A percentile compares a stretch with the other conserved stretches of the same genome.
These are phyloP conservation scores for Podilymbus podiceps DNA, from an alignment of 2,113 vertebrate species.

Conservation along the genomic window DNA sequence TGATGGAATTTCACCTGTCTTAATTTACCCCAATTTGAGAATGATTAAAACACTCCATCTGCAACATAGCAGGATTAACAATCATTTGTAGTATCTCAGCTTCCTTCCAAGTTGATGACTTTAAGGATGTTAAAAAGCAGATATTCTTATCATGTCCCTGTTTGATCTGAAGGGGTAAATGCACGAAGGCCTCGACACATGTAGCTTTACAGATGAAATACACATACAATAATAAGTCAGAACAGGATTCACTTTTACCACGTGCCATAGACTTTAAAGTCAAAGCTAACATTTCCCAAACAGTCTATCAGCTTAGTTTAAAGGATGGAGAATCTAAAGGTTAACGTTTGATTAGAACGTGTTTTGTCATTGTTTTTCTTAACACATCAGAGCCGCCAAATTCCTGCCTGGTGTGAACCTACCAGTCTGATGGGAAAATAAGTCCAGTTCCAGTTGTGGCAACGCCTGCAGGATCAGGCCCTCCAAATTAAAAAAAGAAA, in stretches of 20 bases:
- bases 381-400: neutral
- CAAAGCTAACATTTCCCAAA: conserved; percentile 29
- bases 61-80: neutral
- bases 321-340: neutral
- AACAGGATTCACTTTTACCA: conserved; percentile 18
- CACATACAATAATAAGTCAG: neutral
- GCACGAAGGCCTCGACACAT: neutral
- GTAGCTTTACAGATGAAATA: conserved; percentile 29
- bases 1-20: neutral
- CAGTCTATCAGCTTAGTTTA: neutral
- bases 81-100: neutral
- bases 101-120: neutral
- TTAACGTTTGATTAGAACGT: neutral
- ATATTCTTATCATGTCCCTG: neutral
- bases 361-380: neutral
- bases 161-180: neutral
- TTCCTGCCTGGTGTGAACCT: neutral
- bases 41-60: neutral
- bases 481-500: conserved; percentile 3
- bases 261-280: neutral
- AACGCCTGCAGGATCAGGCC: neutral
- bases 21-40: neutral
- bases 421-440: neutral
- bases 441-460: neutral
- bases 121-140: neutral